Base-by-base conservation (phyloP, 2,113 vertebrate species). In the Ia io region DNA sequence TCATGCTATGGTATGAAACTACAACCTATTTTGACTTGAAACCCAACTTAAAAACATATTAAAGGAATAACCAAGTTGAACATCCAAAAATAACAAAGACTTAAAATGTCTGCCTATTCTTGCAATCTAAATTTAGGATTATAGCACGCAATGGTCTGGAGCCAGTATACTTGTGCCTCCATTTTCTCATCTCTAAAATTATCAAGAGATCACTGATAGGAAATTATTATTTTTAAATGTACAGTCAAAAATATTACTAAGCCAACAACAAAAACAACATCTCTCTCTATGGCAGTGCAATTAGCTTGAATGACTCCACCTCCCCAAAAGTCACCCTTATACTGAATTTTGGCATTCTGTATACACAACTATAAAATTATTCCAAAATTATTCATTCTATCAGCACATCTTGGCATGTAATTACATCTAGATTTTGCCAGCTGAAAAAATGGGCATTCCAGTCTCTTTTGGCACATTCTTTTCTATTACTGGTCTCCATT, bases 181-280 rank as follows among this genome's bases (percentile, higher is more conserved):
- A 74, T 87, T 91, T 83, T 69, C 32, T 76, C 61, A n/a, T 83
- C 47, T 91, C 16, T 47, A 30, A 94, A 84, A 87, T 71, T 65
- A 76, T 44, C 22, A 37, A 84, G n/a, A 65, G n/a, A 74, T 59
- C 37, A 69, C 18, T 80, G 65, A 80, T 87, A n/a, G 40, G 20
- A 89, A 94, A 88, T 42, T 95, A 82, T 84, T 90, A 88, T 85
- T 89, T 84, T 92, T 71, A 61, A 94, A 56, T 16, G 12, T 35
- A 86, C 3, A 35, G 49, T 88, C 80, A 80, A 63, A 80, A 84
- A 35, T 25, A 69, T 25, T 51, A 42, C 37, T 10, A 47, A 89
- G 44, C 30, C 42, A 82, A 25, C 80, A 77, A 77, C 14, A 49
- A 23, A 86, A 80, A 40, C 63, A 16, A 17, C 22, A 32, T 82